Conservation (phyloP, 2,888 invertebrate genomes). For the Adineta ricciae region DNA sequence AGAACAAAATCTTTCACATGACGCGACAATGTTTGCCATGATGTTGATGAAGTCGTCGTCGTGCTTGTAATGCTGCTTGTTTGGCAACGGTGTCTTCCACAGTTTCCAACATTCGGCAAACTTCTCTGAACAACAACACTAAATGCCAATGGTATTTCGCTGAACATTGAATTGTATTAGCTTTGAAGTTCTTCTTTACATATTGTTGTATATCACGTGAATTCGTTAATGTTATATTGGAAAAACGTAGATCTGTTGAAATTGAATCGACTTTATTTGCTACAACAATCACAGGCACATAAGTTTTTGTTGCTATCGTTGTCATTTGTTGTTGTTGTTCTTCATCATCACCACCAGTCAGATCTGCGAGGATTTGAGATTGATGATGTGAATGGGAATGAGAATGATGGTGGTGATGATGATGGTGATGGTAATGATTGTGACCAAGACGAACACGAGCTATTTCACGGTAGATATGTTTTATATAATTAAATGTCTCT, state of each 20-base stretch:
- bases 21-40: background rate
- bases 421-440: background rate
- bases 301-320: background rate
- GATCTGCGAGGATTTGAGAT: background rate
- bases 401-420: background rate
- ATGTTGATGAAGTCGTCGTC: background rate
- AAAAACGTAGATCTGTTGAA: background rate
- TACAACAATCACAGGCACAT: background rate
- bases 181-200: background rate
- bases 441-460: background rate
- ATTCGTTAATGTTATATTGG: background rate
- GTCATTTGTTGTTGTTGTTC: background rate
- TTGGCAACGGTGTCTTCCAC: background rate
- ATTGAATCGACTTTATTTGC: background rate
- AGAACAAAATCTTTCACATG: background rate
- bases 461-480: background rate
- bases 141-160: constrained; percentile 84
- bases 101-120: constrained; percentile 42
- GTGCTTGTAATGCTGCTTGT: background rate
- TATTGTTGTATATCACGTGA: constrained; percentile 5
- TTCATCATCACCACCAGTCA: background rate
- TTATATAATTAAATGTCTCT: background rate
- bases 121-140: constrained; percentile 70
- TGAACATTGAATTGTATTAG: constrained; percentile 66
- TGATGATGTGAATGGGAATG: background rate